Evolutionary conservation across 1,140 invertebrate genomes (phyloP), one percentile per base, ranked within the genome.

Genomic region (Drosophila sproati): DNA sequence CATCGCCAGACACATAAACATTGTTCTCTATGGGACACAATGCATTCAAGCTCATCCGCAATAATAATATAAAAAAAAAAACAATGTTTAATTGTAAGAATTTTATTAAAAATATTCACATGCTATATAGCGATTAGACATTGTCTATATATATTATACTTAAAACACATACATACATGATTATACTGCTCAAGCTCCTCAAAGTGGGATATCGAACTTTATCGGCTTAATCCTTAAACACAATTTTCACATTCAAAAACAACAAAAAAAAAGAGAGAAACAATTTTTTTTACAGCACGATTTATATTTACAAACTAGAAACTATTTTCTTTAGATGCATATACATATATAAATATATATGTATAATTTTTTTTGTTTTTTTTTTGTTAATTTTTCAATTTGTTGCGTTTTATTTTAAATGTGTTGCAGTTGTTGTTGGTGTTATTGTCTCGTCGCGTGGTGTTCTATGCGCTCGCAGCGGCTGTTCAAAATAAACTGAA

Each of bases 401-500:
- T 34, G 39, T 57, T 64, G 56, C 10, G 51, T 52, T 55, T 55
- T 28, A 28, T 51, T 43, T 50, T 55, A 47, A 10, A 35, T 20
- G n/a, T 63, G 20, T 63, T 57, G 39, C 10, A 3, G 10, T 35
- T 55, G 12, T 47, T 12, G 34, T 12, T 60, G 5, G 12, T 50
- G 10, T 7, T 34, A 43, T 51, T 55, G 51, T 10, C 68, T 75
- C 80, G 71, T 73, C 59, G 78, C 78, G 82, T 57, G 35, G 37
- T 41, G 54, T 88, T 88, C 80, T 89, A 74, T 89, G 85, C 80
- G 73, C 75, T 85, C 85, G 85, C 70, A 73, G 78, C 85, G 85
- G 61, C 73, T 81, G 85, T 75, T 89, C 81, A 89, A 89, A 89
- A 89, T 89, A 85, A 89, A 89, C 85, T 89, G 63, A 73, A 73